Percentiles rank a stretch among this genome's conserved stretches.
These are phyloP conservation scores for Contarinia nasturtii DNA, from an alignment of 1,140 invertebrate genomes.

Conservation along the genomic window DNA sequence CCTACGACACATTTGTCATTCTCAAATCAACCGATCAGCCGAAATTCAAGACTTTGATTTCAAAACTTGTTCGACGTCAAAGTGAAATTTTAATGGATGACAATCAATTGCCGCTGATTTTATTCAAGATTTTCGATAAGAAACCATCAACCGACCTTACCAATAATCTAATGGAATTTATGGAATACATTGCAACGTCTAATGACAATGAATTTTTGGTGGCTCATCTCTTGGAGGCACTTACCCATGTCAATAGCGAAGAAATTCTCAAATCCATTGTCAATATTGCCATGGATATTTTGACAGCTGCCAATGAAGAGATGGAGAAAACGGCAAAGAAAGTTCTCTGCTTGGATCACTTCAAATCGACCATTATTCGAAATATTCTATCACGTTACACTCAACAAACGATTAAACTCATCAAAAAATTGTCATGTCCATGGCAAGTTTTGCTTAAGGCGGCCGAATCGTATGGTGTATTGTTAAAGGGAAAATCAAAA, in stretches of 20 bases:
- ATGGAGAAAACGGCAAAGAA: conserved; percentile 1
- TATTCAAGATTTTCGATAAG: conserved; percentile 28
- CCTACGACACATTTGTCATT: too few species aligned
- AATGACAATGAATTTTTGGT: background rate
- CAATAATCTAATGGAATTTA: background rate
- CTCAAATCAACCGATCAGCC: background rate
- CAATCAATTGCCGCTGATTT: conserved; percentile 33
- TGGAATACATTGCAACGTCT: background rate
- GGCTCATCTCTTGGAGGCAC: conserved; percentile 15
- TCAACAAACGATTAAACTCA: conserved; percentile 6
- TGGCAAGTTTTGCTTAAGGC: background rate
- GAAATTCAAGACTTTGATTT: background rate
- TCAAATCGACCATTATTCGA: conserved; percentile 13
- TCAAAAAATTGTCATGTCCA: background rate
- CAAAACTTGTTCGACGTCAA: conserved; percentile 11
- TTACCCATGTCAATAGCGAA: conserved; percentile 31
- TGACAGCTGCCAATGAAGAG: conserved; percentile 14
- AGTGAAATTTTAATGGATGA: conserved; percentile 39
- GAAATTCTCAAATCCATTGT: conserved; percentile 24
- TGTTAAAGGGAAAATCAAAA: background rate
- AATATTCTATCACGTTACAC: conserved; percentile 14
- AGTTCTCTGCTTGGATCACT: conserved; percentile 5
- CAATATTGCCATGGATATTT: conserved; percentile 16
- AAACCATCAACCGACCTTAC: background rate
- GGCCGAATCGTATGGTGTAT: background rate